Evolutionary conservation across 2,113 vertebrate genomes (phyloP), one percentile per base, ranked within the genome.

Genomic region (Mus pahari): DNA sequence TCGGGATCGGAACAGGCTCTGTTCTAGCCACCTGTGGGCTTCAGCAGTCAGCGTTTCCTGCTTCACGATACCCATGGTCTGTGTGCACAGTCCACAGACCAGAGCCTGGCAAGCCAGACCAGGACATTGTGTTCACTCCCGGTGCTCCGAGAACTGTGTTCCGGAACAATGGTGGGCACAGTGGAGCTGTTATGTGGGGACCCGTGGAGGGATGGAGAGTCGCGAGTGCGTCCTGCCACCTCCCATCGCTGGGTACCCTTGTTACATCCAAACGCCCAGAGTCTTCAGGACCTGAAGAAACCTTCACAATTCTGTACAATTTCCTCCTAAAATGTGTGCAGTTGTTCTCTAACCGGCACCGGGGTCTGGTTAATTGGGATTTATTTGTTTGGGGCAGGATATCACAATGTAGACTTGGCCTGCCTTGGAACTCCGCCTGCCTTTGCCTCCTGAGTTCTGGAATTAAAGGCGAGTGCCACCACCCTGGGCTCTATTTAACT

Each of bases 131-230:
- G 58, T 92, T 55, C 64, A 33, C 22, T 45, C 2, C 2, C 48
- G 50, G 39, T 24, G 50, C 1, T 22, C 4, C 0, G 39, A 78
- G 68, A 77, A 68, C 78, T n/a, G 5, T 7, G 20, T 53, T 22
- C 84, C 1, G 0, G 45, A 86, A 84, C 0, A 0, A 66, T 0
- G 39, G 22, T 7, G 28, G 22, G 4, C 78, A 26, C 4, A 0
- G 74, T 60, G 71, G 79, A 22, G 33, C 42, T 1, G 0, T 24
- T 1, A 0, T 31, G 33, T 45, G 5, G 86, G 42, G 16, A 53
- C 19, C n/a, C 19, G 42, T 75, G 6, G 74, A 66, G 77, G 89
- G 58, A 7, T n/a, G 10, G 66, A 70, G n/a, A 28, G 22, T 45
- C 42, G 73, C 50, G 28, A 82, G 11, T 14, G 42, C 14, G 17